Percentiles rank a stretch among this genome's conserved stretches.
These are phyloP conservation scores for Urosaurus nigricauda DNA, from an alignment of 2,797 vertebrate genomes.

Conservation along the genomic window DNA sequence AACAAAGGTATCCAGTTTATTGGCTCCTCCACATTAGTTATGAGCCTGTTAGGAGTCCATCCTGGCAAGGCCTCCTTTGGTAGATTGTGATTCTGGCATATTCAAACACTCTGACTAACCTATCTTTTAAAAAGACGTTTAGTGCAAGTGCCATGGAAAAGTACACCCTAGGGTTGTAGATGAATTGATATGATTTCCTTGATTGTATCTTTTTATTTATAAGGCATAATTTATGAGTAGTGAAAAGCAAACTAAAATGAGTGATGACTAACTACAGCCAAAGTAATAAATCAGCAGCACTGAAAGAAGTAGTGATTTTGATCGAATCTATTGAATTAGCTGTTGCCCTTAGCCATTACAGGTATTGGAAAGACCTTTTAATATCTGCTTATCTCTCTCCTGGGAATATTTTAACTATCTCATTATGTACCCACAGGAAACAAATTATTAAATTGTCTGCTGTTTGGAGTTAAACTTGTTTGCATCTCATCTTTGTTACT, in stretches of 20 bases:
- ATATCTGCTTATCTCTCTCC: constrained; percentile 92
- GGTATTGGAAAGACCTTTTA: constrained; percentile 98
- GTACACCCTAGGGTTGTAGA: constrained; percentile 85
- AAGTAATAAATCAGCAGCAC: constrained; percentile 93
- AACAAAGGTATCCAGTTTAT: constrained; percentile 37
- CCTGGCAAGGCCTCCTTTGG: constrained; percentile 70
- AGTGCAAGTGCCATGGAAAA: constrained; percentile 83
- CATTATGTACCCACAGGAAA: constrained; percentile 84
- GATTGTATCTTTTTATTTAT: constrained; percentile 99
- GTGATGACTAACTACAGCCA: constrained; percentile 90
- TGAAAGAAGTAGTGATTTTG: constrained; percentile 91
- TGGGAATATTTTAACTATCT: constrained; percentile 84
- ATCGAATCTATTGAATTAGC: constrained; percentile 98
- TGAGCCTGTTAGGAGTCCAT: constrained; percentile 49
- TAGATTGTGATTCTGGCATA: constrained; percentile 52
- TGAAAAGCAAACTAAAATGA: constrained; percentile 89
- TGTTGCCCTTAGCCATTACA: constrained; percentile 92
- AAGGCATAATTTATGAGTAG: constrained; percentile 97
- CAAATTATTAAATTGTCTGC: constrained; percentile 83
- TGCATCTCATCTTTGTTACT: constrained; percentile 77
- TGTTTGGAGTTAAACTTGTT: constrained; percentile 78
- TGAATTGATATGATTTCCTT: constrained; percentile 96
- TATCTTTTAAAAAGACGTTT: constrained; percentile 88
- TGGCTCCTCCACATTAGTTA: constrained; percentile 13
- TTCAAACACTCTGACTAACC: constrained; percentile 78